A percentile compares a stretch with the other conserved stretches of the same genome.
Evolutionary conservation across 1,140 invertebrate genomes (phyloP).

Genomic region (Nomia melanderi): DNA sequence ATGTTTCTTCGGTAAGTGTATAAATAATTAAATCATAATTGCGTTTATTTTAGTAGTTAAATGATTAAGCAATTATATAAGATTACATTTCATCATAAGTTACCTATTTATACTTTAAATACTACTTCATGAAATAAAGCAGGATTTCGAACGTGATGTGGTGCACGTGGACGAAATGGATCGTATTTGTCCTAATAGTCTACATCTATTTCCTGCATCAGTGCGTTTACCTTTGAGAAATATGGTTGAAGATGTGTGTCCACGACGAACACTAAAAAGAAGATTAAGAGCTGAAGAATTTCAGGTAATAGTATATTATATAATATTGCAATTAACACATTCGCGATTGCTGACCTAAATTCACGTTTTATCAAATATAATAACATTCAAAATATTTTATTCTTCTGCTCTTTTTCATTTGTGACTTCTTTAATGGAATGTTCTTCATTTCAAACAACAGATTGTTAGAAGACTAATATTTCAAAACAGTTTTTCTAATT

Average conservation of each 20-base stretch:
- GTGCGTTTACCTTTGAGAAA: constrained; percentile 90
- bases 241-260: constrained; percentile 91
- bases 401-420: too few species aligned
- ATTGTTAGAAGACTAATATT: too few species aligned
- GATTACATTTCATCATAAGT: background rate
- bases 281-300: constrained; percentile 88
- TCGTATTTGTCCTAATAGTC: constrained; percentile 92
- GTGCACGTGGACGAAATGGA: constrained; percentile 81
- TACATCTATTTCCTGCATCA: constrained; percentile 90
- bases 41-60: background rate
- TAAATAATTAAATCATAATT: constrained; percentile 8
- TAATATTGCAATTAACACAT: background rate
- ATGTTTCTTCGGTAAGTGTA: constrained; percentile 79
- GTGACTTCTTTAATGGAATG: too few species aligned
- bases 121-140: constrained; percentile 76
- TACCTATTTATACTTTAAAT: background rate
- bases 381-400: too few species aligned
- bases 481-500: too few species aligned
- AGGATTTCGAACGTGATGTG: constrained; percentile 83
- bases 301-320: constrained; percentile 77
- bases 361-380: too few species aligned
- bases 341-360: too few species aligned
- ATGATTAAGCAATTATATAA: background rate
- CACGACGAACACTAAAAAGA: constrained; percentile 82
- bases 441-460: too few species aligned